Percentiles rank a stretch among this genome's conserved stretches.
phyloP scores from a whole-genome alignment of 2,888 invertebrate species.

The Eristalinus aeneus region DNA sequence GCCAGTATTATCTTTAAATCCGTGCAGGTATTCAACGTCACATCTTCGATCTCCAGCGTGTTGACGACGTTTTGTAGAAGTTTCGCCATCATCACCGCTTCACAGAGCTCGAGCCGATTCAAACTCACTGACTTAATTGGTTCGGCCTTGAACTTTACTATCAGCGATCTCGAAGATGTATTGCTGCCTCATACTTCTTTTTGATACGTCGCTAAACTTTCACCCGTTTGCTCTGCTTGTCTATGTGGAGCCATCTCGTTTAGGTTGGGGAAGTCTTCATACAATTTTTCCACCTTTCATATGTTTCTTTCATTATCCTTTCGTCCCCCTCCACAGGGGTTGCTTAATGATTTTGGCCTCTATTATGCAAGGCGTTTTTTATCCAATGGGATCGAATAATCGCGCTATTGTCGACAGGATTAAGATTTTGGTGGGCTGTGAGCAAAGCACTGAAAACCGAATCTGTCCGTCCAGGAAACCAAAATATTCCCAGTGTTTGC shows the following conservation, averaged over 20 bases:
- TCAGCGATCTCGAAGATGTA: too few species aligned
- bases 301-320: too few species aligned
- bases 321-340: too few species aligned
- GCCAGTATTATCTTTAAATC: conserved; percentile 33
- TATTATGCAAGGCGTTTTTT: background rate
- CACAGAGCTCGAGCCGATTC: conserved; percentile 70
- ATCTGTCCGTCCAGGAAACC: background rate
- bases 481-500: background rate
- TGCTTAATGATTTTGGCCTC: conserved; percentile 3
- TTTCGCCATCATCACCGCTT: conserved; percentile 24
- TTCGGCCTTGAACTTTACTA: conserved; percentile 15
- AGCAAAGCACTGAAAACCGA: too few species aligned
- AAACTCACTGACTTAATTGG: conserved; percentile 37
- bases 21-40: conserved; percentile 7
- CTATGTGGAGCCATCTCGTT: too few species aligned
- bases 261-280: too few species aligned
- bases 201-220: too few species aligned
- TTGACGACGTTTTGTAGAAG: conserved; percentile 3
- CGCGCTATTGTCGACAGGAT: background rate
- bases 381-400: conserved; percentile 12
- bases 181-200: too few species aligned
- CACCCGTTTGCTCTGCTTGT: too few species aligned
- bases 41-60: background rate
- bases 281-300: too few species aligned
- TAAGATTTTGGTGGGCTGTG: background rate